These are phyloP conservation scores for Ochropleura leucogaster DNA, from an alignment of 2,888 invertebrate species.

Conservation along the genomic window DNA sequence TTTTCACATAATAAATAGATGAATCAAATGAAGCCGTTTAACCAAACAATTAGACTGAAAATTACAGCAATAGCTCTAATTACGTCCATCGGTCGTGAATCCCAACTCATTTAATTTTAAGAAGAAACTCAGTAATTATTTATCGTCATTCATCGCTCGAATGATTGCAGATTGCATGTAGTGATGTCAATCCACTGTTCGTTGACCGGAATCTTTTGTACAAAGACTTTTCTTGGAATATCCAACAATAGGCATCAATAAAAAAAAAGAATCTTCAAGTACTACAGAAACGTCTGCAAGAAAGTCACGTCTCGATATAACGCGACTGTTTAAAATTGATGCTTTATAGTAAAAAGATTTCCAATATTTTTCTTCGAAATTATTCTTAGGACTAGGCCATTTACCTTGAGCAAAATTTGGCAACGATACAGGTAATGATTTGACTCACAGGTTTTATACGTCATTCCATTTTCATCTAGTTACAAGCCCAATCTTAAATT, in stretches of 20 bases:
- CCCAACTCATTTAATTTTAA: conserved; percentile 27
- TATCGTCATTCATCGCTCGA: conserved; percentile 65
- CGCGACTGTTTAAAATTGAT: conserved; percentile 19
- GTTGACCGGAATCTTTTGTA: conserved; percentile 68
- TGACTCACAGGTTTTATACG: not conserved
- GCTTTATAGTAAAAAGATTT: conserved; percentile 13
- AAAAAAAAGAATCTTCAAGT: conserved; percentile 18
- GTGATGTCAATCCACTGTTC: conserved; percentile 71
- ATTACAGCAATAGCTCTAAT: not conserved
- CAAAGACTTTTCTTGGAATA: conserved; percentile 68
- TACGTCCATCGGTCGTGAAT: conserved; percentile 14
- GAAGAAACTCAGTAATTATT: conserved; percentile 37
- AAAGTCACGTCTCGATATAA: conserved; percentile 37
- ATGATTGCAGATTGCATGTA: conserved; percentile 72
- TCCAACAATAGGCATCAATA: conserved; percentile 29
- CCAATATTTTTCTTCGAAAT: conserved; percentile 27
- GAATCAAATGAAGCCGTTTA: not conserved
- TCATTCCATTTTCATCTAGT: not conserved
- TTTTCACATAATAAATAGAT: not conserved
- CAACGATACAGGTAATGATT: conserved; percentile 19
- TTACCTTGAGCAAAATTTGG: conserved; percentile 6
- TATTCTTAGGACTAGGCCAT: conserved; percentile 19
- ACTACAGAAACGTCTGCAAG: not conserved
- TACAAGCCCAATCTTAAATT: conserved; percentile 3
- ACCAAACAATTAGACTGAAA: not conserved